Conservation (phyloP, 1,140 invertebrate species). For the Aphaenogaster floridana region DNA sequence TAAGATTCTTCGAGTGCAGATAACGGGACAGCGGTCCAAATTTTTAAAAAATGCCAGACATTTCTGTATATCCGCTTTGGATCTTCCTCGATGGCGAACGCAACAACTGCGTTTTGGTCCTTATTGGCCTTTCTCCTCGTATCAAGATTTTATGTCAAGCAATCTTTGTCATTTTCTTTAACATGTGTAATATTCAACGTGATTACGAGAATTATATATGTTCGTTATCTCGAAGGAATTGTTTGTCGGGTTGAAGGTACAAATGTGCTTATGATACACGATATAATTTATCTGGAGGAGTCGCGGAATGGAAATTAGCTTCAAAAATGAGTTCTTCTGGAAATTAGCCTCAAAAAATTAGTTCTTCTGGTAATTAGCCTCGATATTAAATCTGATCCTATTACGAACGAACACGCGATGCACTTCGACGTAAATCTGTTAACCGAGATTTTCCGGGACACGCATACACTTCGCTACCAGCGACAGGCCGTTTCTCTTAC, state of each 20-base stretch:
- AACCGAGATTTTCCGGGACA: slow-evolving; percentile 65
- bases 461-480: slow-evolving; percentile 24
- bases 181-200: not conserved
- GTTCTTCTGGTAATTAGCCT: slow-evolving; percentile 22
- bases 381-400: slow-evolving; percentile 30
- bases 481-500: slow-evolving; percentile 49
- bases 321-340: not conserved
- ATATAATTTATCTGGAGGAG: slow-evolving; percentile 5
- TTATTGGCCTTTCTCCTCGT: not conserved
- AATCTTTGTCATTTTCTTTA: not conserved
- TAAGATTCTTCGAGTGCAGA: slow-evolving; percentile 7
- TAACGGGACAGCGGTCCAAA: not conserved
- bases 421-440: slow-evolving; percentile 41
- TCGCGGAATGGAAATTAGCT: slow-evolving; percentile 12
- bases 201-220: not conserved
- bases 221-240: not conserved
- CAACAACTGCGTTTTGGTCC: not conserved
- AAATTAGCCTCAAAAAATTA: not conserved
- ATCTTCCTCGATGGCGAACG: not conserved
- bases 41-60: slow-evolving; percentile 6
- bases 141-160: slow-evolving; percentile 20
- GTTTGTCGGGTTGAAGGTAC: not conserved
- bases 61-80: not conserved
- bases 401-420: slow-evolving; percentile 32
- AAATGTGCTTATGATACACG: not conserved